Evolutionary conservation across 2,888 invertebrate species (phyloP), one percentile per base, ranked within the genome.

Genomic region (Taphrorychus bicolor): DNA sequence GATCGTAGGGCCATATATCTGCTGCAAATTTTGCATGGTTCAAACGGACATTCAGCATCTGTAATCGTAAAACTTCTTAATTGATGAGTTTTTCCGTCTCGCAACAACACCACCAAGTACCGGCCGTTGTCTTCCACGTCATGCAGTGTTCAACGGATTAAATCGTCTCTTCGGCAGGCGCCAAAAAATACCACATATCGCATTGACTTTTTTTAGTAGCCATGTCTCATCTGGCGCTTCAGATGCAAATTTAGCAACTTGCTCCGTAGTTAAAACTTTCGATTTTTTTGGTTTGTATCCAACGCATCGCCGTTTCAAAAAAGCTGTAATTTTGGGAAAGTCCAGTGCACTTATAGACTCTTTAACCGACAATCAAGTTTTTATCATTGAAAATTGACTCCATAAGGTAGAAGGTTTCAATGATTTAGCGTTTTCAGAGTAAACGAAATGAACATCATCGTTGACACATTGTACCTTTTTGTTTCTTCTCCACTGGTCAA

Each of bases 51-150:
- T 2, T n/a, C 54, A 14, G 21, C 54, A 32, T 14, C 23, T 22
- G n/a, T 23, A 54, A 54, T 32, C 3, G 19, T 54, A 32, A 54
- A 54, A 54, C 54, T 54, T 22, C 54, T 23, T n/a, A 24, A 54
- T 23, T 5, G 21, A 16, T 54, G 23, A 54, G 16, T 54, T 54
- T 54, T 54, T 3, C 32, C 54, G 32, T 54, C 54, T 54, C 32
- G 23, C 0, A 54, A 16, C n/a, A 54, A 54, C 22, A 54, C 23
- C 9, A 54, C 54, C 9, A 54, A 17, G 16, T 22, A 54, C 14
- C 54, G 54, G 4, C 54, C 54, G 17, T 24, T 23, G 23, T 54
- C 54, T 54, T 54, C 23, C 16, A 54, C 16, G 23, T 54, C 32
- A 54, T 22, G 23, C 23, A 32, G n/a, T 22, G 2, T 3, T 5